Base-by-base conservation (phyloP, 2,888 invertebrate genomes). In the Subacronicta megacephala region DNA sequence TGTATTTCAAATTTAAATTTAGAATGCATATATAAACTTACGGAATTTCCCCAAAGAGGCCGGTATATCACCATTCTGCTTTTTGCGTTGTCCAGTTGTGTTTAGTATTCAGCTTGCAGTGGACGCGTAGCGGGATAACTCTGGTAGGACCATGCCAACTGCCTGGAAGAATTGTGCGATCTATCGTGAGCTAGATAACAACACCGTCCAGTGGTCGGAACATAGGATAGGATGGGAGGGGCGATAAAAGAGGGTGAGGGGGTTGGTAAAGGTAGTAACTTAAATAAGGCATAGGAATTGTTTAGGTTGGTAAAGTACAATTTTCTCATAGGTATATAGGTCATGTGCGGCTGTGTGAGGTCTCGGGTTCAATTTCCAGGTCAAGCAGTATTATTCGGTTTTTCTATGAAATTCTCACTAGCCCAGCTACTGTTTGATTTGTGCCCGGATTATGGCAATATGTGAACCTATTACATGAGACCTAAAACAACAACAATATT, bases 101-200 rank as follows among this genome's bases (percentile, higher is more conserved):
- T 37, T n/a, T 6, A 17, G 4, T 37, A 59, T 82, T 89, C 87
- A 93, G 72, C 92, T 94, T 40, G 95, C 95, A 6, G 95, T 95
- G 37, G 95, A 94, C 4, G 95, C 94, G 81, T 95, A 95, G 17
- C 95, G 92, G 0, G 95, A 95, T 17, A 95, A 80, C 69, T 95
- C 95, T 47, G 96, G 95, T 72, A 95, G 82, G 75, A 95, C 90
- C 82, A 94, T 90, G 6, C 95, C 95, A 18, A 95, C 89, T 12
- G 95, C 95, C 93, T 95, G 93, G 40, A 92, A 92, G 67, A 87
- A 88, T 87, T 87, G 88, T n/a, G 84, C 89, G 60, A 92, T 83
- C 92, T 93, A 69, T 49, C 59, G 67, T 91, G 53, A 92, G 87
- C 75, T 74, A 77, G 69, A 85, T 92, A 78, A 86, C 82, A 71